Evolutionary conservation across 2,797 vertebrate genomes (phyloP).

Genomic region (Dromococcyx pavoninus): DNA sequence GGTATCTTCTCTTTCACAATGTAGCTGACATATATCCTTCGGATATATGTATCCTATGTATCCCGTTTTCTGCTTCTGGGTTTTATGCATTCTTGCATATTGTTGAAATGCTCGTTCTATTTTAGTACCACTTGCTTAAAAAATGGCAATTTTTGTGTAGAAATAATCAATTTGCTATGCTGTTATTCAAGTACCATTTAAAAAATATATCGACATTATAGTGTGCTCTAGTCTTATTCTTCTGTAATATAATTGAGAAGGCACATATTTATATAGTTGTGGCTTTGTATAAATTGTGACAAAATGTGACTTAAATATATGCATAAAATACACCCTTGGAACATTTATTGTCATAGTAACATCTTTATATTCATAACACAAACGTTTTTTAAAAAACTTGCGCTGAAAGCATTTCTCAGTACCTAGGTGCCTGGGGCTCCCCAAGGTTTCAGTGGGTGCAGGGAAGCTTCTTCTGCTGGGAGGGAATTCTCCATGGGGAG

Average conservation of each 20-base stretch:
- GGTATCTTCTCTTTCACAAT: background rate
- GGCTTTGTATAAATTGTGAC: background rate
- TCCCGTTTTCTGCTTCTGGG: background rate
- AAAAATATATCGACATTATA: background rate
- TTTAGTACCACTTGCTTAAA: background rate
- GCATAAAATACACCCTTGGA: background rate
- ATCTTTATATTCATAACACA: background rate
- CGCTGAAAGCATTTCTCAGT: background rate
- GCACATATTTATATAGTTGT: background rate
- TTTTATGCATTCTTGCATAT: background rate
- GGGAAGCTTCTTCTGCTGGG: background rate
- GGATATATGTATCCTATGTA: background rate
- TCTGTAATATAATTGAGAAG: background rate
- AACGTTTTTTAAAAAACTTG: background rate
- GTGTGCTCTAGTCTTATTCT: background rate
- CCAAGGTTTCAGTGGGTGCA: background rate
- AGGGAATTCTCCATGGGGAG: background rate
- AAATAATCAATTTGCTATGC: background rate
- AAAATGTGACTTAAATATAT: background rate
- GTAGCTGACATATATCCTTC: background rate
- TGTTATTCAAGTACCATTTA: background rate
- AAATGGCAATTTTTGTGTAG: background rate
- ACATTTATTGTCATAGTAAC: background rate
- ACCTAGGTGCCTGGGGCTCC: background rate
- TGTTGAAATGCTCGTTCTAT: background rate